phyloP scores from a whole-genome alignment of 2,797 vertebrate genomes.

The Remorina albescens region DNA sequence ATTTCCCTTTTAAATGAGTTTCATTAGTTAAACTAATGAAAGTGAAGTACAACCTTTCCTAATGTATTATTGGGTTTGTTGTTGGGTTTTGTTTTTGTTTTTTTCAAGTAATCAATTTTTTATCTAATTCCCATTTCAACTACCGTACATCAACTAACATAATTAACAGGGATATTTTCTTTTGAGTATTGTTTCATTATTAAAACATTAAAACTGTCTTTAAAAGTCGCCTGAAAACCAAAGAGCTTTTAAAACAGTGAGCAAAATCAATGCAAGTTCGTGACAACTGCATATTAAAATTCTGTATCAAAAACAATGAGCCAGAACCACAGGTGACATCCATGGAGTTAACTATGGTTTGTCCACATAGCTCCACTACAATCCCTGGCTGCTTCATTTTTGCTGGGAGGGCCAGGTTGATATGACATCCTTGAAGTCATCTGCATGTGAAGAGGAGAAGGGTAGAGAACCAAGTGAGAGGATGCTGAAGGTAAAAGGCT shows the following conservation, averaged over 20 bases:
- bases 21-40: neutral
- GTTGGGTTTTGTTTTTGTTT: too few relatives aligned
- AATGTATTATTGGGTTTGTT: neutral
- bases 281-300: neutral
- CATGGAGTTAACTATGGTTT: neutral
- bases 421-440: neutral
- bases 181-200: neutral
- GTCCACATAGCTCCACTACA: slow-evolving; percentile 59
- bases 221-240: neutral
- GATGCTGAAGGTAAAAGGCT: slow-evolving; percentile 60
- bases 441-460: slow-evolving; percentile 52
- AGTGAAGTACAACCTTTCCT: neutral
- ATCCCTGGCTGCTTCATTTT: slow-evolving; percentile 72
- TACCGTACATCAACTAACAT: neutral
- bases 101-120: neutral
- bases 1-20: too few relatives aligned
- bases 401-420: slow-evolving; percentile 52
- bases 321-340: neutral
- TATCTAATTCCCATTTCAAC: neutral
- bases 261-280: neutral
- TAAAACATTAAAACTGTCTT: neutral
- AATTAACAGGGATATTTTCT: neutral
- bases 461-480: neutral
- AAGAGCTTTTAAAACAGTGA: neutral
- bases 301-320: neutral